Evolutionary conservation across 2,113 vertebrate genomes (phyloP).

Genomic region (Gracilinanus agilis): DNA sequence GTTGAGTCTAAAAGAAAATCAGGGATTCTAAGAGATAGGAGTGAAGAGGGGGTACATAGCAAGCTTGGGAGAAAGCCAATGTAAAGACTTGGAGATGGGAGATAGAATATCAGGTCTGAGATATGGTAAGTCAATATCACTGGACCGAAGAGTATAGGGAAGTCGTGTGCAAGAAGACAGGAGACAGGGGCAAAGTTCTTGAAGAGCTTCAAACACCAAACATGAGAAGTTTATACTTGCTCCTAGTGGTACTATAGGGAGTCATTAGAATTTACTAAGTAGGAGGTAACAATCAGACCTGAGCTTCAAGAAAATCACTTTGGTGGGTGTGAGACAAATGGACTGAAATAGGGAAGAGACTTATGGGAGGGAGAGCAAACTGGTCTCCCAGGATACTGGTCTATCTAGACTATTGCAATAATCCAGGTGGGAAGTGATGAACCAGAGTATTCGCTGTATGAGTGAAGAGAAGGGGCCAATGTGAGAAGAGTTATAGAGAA

Average conservation of each 20-base stretch:
- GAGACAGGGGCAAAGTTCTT: not conserved
- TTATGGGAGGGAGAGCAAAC: not conserved
- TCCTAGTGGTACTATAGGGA: not conserved
- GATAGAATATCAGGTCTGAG: not conserved
- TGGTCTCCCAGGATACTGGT: not conserved
- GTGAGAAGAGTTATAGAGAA: not conserved
- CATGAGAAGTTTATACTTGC: not conserved
- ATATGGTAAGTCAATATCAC: not conserved
- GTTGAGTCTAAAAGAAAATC: too few relatives aligned
- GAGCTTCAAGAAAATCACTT: not conserved
- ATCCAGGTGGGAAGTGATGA: not conserved
- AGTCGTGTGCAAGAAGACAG: not conserved
- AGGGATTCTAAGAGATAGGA: too few relatives aligned
- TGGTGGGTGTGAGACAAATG: not conserved
- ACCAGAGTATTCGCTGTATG: not conserved
- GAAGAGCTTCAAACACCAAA: not conserved
- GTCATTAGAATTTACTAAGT: not conserved
- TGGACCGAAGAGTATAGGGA: not conserved
- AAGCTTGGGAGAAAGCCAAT: too few relatives aligned
- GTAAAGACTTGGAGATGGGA: not conserved
- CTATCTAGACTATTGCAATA: not conserved
- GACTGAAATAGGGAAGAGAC: not conserved
- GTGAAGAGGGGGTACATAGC: too few relatives aligned
- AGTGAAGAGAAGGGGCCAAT: not conserved
- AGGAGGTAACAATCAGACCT: not conserved